Conservation (phyloP, 64 coral and sea anemone genomes). For the Trachythela sp. region DNA sequence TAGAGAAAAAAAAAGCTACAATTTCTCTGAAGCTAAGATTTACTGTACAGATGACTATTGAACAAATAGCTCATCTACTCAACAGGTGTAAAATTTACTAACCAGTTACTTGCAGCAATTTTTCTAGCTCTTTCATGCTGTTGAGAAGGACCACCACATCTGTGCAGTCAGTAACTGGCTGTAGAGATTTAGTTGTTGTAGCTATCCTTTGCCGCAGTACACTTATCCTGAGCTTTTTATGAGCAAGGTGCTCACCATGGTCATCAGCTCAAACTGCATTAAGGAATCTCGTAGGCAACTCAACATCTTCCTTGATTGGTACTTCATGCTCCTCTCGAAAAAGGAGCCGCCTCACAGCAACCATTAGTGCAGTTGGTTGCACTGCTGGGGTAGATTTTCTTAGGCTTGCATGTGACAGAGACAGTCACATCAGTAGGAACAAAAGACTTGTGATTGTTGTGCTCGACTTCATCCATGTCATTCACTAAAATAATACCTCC, state of each 20-base stretch:
- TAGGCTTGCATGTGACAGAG: slow-evolving; percentile 45
- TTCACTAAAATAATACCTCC: slow-evolving; percentile 43
- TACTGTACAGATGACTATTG: too few species aligned
- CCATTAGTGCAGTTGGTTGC: slow-evolving; percentile 49
- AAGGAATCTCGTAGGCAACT: slow-evolving; percentile 31
- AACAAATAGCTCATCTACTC: too few species aligned
- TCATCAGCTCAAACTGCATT: slow-evolving; percentile 44
- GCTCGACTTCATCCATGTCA: slow-evolving; percentile 45
- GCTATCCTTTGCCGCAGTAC: slow-evolving; percentile 14
- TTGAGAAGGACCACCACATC: background rate
- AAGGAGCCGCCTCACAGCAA: slow-evolving; percentile 12
- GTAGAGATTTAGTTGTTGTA: background rate
- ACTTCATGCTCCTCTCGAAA: slow-evolving; percentile 35
- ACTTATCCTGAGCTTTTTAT: background rate
- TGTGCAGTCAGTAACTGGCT: background rate
- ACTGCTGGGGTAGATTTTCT: slow-evolving; percentile 22
- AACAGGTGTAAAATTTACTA: too few species aligned
- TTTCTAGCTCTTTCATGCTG: slow-evolving; percentile 2
- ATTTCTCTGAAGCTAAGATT: too few species aligned
- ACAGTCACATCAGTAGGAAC: slow-evolving; percentile 21
- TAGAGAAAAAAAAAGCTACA: too few species aligned
- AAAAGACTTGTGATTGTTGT: background rate
- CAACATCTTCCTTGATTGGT: background rate
- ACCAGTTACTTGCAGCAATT: too few species aligned
- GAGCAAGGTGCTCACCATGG: background rate